Conservation (phyloP, 2,113 vertebrate species). For the Merops nubicus region DNA sequence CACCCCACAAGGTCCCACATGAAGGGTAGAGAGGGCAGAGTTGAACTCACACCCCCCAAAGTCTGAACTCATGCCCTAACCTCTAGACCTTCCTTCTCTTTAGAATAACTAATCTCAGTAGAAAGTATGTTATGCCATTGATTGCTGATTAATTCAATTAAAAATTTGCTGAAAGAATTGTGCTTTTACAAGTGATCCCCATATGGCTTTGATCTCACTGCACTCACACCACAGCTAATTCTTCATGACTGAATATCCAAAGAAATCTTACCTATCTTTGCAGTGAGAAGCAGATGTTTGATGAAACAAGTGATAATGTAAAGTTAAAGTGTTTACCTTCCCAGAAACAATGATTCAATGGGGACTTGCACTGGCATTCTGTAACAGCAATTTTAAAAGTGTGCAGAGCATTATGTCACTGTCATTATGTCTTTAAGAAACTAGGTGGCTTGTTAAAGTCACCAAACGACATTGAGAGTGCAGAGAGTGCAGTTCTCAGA, state of each 20-base stretch:
- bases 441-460: neutral
- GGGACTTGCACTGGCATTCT: neutral
- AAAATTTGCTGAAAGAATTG: neutral
- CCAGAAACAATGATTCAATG: neutral
- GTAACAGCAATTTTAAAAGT: neutral
- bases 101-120: neutral
- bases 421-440: neutral
- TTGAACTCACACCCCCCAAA: neutral
- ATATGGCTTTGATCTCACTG: constrained; percentile 26
- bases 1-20: fast-evolving
- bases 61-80: neutral
- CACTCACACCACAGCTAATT: neutral
- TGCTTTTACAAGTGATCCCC: constrained; percentile 30
- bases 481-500: neutral
- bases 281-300: constrained; percentile 6
- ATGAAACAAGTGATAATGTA: neutral
- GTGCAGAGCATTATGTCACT: neutral
- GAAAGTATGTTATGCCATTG: neutral
- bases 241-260: neutral
- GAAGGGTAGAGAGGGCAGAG: neutral
- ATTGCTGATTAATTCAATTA: constrained; percentile 12
- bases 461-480: neutral
- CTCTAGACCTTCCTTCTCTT: neutral
- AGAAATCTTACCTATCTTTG: neutral
- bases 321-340: neutral